A percentile compares a stretch with the other conserved stretches of the same genome.
phyloP scores from a whole-genome alignment of 2,797 vertebrate genomes.

The Delichon dasypus region DNA sequence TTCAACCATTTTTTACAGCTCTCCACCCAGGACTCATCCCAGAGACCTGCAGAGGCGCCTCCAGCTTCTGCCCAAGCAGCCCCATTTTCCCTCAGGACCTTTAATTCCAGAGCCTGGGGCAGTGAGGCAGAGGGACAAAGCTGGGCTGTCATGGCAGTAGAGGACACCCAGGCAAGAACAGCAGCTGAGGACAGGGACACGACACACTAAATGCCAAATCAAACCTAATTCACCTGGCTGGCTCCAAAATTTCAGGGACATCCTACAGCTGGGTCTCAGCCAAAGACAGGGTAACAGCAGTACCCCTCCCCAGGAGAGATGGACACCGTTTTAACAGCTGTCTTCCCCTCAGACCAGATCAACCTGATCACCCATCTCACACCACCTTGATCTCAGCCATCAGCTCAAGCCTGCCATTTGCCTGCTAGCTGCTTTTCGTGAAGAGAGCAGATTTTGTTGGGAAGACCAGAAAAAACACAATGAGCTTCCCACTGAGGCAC shows the following conservation, averaged over 20 bases:
- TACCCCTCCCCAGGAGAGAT: neutral
- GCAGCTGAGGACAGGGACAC: neutral
- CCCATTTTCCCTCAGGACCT: neutral
- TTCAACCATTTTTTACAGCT: neutral
- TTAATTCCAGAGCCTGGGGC: neutral
- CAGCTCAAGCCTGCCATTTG: neutral
- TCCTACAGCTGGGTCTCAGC: neutral
- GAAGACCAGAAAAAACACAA: neutral
- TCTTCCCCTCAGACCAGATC: neutral
- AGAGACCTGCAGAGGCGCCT: neutral
- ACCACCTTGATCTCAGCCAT: neutral
- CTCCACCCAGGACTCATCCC: neutral
- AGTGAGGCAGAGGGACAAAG: neutral
- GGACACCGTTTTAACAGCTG: neutral
- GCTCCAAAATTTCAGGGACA: neutral
- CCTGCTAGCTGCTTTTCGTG: neutral
- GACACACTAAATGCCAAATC: neutral
- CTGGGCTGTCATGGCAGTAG: neutral
- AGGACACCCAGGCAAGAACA: neutral
- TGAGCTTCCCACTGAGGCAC: accelerated
- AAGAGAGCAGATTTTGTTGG: neutral
- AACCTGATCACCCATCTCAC: neutral
- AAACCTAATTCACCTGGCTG: neutral
- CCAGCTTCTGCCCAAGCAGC: neutral
- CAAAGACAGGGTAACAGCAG: neutral